These are phyloP conservation scores for Campylomormyrus tamandua DNA, from an alignment of 2,113 vertebrate species.

Conservation along the genomic window DNA sequence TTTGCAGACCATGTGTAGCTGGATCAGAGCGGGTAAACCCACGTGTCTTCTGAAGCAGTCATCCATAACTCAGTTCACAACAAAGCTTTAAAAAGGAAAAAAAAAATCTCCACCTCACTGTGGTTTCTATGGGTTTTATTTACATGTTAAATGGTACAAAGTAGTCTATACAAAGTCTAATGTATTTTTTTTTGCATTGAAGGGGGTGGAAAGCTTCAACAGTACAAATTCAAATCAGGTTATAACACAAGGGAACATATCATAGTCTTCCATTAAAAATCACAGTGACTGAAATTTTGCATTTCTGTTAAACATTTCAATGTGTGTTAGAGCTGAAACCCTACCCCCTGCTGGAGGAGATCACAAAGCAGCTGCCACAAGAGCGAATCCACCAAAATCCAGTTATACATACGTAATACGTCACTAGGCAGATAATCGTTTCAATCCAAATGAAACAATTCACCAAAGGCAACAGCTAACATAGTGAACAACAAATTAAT, in stretches of 20 bases:
- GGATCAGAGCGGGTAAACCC: not conserved
- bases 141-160: slow-evolving; percentile 7
- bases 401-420: not conserved
- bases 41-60: not conserved
- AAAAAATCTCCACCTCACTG: not conserved
- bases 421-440: not conserved
- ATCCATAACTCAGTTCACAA: not conserved
- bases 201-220: not conserved
- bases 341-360: not conserved
- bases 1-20: not conserved
- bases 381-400: not conserved
- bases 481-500: not conserved
- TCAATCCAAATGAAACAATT: not conserved
- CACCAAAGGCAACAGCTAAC: not conserved
- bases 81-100: not conserved
- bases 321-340: not conserved
- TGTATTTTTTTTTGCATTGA: not conserved
- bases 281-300: slow-evolving; percentile 4
- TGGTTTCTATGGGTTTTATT: not conserved
- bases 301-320: not conserved
- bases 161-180: slow-evolving; percentile 1
- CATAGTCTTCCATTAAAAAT: not conserved
- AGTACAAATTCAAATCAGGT: not conserved
- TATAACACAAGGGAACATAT: not conserved
- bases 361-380: not conserved